Conservation (phyloP, 2,113 vertebrate species). For the Gymnocephalus cernua region DNA sequence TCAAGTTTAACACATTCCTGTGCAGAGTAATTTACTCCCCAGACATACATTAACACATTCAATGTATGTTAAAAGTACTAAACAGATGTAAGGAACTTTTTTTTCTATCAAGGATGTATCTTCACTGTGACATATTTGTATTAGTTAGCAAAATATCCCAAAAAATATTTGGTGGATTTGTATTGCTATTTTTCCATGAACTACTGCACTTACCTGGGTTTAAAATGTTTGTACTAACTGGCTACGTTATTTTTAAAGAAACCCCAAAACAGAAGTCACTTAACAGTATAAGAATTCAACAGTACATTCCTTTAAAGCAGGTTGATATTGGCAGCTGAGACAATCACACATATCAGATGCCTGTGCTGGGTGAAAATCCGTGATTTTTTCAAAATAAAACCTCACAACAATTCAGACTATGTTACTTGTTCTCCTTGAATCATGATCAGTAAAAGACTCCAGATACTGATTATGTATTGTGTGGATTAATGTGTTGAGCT, state of each 20-base stretch:
- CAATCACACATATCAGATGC: too few relatives aligned
- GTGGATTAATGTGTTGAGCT: background rate
- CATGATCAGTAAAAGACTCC: background rate
- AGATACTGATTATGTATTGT: background rate
- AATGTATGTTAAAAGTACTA: background rate
- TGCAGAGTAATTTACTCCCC: background rate
- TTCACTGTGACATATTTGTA: background rate
- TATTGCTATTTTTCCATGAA: background rate
- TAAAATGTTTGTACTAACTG: background rate
- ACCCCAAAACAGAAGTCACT: too few relatives aligned
- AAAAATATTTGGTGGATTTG: background rate
- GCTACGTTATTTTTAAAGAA: too few relatives aligned
- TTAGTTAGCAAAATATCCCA: background rate
- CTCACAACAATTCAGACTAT: background rate
- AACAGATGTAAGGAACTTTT: background rate
- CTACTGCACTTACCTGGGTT: background rate
- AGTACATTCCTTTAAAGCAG: background rate
- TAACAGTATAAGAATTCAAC: too few relatives aligned
- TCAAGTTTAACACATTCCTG: background rate
- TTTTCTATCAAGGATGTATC: background rate
- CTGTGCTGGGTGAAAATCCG: background rate
- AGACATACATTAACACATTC: background rate
- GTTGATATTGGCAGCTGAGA: background rate
- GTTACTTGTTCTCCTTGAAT: background rate
- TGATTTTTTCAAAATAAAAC: background rate